phyloP scores from a whole-genome alignment of 2,797 vertebrate genomes.

The Syngnathus acus region DNA sequence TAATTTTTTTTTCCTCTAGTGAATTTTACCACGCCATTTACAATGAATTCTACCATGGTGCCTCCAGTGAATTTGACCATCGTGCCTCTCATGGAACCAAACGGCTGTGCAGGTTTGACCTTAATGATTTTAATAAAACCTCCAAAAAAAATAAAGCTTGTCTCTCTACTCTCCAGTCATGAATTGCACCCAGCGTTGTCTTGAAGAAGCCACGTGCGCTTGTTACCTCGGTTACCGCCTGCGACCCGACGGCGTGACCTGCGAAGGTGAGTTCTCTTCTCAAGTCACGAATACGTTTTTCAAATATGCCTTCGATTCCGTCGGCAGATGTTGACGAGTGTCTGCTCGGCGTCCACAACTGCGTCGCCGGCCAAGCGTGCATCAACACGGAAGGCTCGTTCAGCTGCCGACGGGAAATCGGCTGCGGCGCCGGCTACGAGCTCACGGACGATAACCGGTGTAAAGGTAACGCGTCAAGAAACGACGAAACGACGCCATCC shows the following conservation, averaged over 20 bases:
- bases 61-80: not conserved
- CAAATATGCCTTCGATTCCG: not conserved
- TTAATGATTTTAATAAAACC: not conserved
- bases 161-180: constrained; percentile 57
- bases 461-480: constrained; percentile 65
- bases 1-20: not conserved
- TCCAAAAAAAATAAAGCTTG: not conserved
- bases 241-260: constrained; percentile 73
- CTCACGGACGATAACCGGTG: constrained; percentile 78
- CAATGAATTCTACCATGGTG: not conserved
- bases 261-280: constrained; percentile 73
- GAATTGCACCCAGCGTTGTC: constrained; percentile 81
- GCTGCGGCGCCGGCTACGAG: constrained; percentile 85
- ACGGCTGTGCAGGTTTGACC: constrained; percentile 1
- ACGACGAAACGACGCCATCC: not conserved
- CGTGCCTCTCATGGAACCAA: not conserved
- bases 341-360: constrained; percentile 70
- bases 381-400: constrained; percentile 83
- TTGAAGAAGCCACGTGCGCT: constrained; percentile 71
- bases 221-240: constrained; percentile 81
- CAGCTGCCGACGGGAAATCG: constrained; percentile 79
- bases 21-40: not conserved
- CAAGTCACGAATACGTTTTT: not conserved
- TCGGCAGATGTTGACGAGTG: constrained; percentile 83
- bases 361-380: constrained; percentile 74